Evolutionary conservation across 2,113 vertebrate genomes (phyloP).

Genomic region (Regulus satrapa): DNA sequence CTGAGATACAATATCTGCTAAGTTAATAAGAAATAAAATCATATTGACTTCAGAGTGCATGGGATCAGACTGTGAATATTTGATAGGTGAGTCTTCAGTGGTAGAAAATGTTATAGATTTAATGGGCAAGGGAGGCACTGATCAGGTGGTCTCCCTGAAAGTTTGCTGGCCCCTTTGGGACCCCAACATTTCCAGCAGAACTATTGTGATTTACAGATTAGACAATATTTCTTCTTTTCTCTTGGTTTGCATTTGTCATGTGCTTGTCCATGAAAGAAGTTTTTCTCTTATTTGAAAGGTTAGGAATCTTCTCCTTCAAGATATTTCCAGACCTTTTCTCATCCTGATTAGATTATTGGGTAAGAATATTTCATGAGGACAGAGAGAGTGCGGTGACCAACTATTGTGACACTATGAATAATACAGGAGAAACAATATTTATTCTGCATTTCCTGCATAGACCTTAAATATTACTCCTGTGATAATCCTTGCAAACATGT

Average conservation of each 20-base stretch:
- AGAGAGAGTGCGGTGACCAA: not conserved
- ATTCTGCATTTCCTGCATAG: not conserved
- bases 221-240: not conserved
- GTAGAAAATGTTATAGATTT: not conserved
- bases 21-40: not conserved
- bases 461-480: not conserved
- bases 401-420: constrained; percentile 9
- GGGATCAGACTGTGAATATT: not conserved
- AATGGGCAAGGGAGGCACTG: not conserved
- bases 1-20: not conserved
- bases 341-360: not conserved
- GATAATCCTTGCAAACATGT: not conserved
- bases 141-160: not conserved
- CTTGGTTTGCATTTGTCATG: not conserved
- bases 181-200: not conserved
- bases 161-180: not conserved
- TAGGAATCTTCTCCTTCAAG: not conserved
- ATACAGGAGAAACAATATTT: constrained; percentile 23
- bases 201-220: not conserved
- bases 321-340: not conserved
- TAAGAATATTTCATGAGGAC: not conserved
- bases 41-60: not conserved
- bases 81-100: not conserved
- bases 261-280: not conserved
- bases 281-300: not conserved